Evolutionary conservation across 2,113 vertebrate species (phyloP).

Genomic region (Lepus timidus): DNA sequence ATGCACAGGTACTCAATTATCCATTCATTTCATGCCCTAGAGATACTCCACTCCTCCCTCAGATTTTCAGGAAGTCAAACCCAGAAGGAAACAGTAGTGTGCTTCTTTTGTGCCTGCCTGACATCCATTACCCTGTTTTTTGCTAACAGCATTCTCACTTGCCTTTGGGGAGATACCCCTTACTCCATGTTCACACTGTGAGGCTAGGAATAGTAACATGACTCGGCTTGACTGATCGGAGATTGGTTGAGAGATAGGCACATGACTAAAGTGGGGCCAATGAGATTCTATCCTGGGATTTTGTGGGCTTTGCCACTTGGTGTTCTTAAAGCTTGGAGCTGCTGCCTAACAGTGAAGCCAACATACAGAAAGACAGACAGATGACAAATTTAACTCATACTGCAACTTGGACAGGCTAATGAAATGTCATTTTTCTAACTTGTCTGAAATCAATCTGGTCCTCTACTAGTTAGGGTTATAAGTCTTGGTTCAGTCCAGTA

Average conservation of each 20-base stretch:
- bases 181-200: not conserved
- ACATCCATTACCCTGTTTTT: not conserved
- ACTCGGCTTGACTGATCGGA: not conserved
- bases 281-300: not conserved
- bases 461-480: not conserved
- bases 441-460: not conserved
- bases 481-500: not conserved
- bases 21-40: not conserved
- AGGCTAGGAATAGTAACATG: not conserved
- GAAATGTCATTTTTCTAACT: not conserved
- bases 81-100: not conserved
- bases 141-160: not conserved
- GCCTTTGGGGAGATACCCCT: not conserved
- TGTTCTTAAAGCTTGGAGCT: not conserved
- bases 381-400: not conserved
- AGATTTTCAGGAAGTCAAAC: not conserved
- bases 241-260: not conserved
- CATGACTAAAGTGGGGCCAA: not conserved
- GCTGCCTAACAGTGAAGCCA: not conserved
- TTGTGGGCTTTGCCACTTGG: not conserved
- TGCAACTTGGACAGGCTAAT: not conserved
- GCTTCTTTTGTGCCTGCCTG: not conserved
- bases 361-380: not conserved
- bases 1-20: not conserved
- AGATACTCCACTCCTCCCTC: not conserved